Base-by-base conservation (phyloP, 1,140 invertebrate species). In the Cherax quadricarinatus region DNA sequence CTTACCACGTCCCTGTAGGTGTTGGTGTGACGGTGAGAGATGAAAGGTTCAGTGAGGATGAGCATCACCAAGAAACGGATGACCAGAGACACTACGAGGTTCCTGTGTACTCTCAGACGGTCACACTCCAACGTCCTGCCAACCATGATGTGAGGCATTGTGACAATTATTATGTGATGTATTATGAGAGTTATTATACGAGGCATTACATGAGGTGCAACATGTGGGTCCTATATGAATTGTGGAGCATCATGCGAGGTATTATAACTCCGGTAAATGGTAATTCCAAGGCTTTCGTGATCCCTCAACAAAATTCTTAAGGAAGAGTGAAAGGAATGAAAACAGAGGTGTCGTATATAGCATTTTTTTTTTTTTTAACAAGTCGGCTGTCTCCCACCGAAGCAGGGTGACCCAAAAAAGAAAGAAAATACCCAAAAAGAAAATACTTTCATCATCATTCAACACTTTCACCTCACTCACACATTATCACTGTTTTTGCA, bases 1-100 rank as follows among this genome's bases (percentile, higher is more conserved):
- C 86, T 80, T 75, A 88, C 86, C 86, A 88, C 49, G 57, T 88
- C 86, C 16, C 86, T 48, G 75, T 88, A 88, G 75, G 75, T 88
- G 51, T 30, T 12, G 12, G 51, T 79, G 53, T 57, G 48, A 10
- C 88, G 79, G 48, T 82, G 79, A 12, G 60, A 82, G 18, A 89
- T 70, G 88, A 89, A 89, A 21, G 88, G 88, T 51, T 89, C 88
- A 51, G 88, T 89, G 24, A 89, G 41, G 14, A 89, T 60, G 24
- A 89, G 21, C 88, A 89, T 89, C 53, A 89, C 88, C 48, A 89
- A 18, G 79, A 89, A 89, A 10, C 88, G 21, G 21, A 89, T 73
- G 88, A 83, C 83, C 79, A 89, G 88, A 12, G 88, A 41, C 57
- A 70, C 88, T 18, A 89, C 88, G 60, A 89, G 60, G 80, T 89